Evolutionary conservation across 2,888 invertebrate species (phyloP).

Genomic region (Tetropium fuscum): DNA sequence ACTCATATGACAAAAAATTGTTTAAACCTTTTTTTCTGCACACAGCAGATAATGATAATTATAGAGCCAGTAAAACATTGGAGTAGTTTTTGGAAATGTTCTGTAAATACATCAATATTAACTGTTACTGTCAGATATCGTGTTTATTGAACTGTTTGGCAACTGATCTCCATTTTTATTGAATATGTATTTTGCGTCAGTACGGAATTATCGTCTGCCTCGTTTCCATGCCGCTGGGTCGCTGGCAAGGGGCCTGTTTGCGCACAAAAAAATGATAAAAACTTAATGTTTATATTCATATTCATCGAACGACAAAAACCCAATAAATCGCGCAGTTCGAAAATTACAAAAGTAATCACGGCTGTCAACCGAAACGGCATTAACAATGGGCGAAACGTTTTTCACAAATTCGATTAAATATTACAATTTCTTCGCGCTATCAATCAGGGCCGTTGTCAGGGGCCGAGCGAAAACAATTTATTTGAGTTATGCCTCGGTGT

Average conservation of each 20-base stretch:
- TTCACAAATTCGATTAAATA: slow-evolving; percentile 56
- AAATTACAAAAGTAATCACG: slow-evolving; percentile 53
- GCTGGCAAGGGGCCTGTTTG: slow-evolving; percentile 2
- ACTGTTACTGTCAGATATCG: too few species aligned
- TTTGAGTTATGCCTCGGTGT: slow-evolving; percentile 48
- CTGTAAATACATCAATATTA: too few species aligned
- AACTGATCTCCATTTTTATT: slow-evolving; percentile 21
- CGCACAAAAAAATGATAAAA: slow-evolving; percentile 20
- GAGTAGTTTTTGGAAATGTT: too few species aligned
- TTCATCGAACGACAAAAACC: slow-evolving; percentile 33
- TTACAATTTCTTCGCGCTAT: slow-evolving; percentile 55
- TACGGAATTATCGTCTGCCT: background rate
- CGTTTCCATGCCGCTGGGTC: slow-evolving; percentile 7
- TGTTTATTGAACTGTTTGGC: slow-evolving; percentile 15
- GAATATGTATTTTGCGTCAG: slow-evolving; percentile 15
- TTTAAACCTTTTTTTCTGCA: too few species aligned
- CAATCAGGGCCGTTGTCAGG: slow-evolving; percentile 51
- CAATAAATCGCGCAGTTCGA: slow-evolving; percentile 42
- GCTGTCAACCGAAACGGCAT: slow-evolving; percentile 47
- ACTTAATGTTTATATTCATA: slow-evolving; percentile 34
- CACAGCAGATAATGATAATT: too few species aligned
- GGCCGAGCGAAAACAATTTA: slow-evolving; percentile 53
- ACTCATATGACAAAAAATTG: too few species aligned
- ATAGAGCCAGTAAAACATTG: too few species aligned
- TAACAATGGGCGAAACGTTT: slow-evolving; percentile 46